A percentile compares a stretch with the other conserved stretches of the same genome.
phyloP scores from a whole-genome alignment of 2,797 vertebrate genomes.

The Melanotaenia trifasciata region DNA sequence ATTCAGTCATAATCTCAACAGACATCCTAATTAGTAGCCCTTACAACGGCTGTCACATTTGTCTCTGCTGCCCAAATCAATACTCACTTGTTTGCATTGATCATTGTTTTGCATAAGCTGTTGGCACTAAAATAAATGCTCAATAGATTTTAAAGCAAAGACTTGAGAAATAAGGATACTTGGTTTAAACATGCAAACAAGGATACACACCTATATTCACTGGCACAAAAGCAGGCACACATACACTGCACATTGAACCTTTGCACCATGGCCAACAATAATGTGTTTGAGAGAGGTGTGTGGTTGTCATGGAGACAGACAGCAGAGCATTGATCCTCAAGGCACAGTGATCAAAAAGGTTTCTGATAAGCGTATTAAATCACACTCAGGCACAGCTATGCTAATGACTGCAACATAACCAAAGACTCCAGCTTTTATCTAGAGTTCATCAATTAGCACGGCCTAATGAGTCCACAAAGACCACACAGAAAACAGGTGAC shows the following conservation, averaged over 20 bases:
- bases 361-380: constrained; percentile 70
- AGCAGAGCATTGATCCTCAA: constrained; percentile 57
- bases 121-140: constrained; percentile 44
- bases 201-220: neutral
- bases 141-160: constrained; percentile 37
- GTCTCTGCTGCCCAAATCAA: constrained; percentile 50
- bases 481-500: constrained; percentile 13
- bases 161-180: constrained; percentile 3
- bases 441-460: constrained; percentile 32
- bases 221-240: neutral
- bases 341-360: constrained; percentile 61
- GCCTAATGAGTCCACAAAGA: constrained; percentile 40
- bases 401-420: constrained; percentile 60
- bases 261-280: constrained; percentile 15
- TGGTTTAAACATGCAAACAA: constrained; percentile 6
- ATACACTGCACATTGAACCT: neutral
- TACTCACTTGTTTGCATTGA: constrained; percentile 65
- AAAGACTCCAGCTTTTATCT: constrained; percentile 44
- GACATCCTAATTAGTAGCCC: constrained; percentile 55
- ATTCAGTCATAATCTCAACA: constrained; percentile 37
- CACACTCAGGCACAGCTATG: constrained; percentile 40
- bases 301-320: constrained; percentile 62
- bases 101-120: constrained; percentile 53
- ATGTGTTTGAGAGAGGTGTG: constrained; percentile 18
- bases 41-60: constrained; percentile 46